These are phyloP conservation scores for Polymixis lichenea DNA, from an alignment of 2,888 invertebrate genomes.

Conservation along the genomic window DNA sequence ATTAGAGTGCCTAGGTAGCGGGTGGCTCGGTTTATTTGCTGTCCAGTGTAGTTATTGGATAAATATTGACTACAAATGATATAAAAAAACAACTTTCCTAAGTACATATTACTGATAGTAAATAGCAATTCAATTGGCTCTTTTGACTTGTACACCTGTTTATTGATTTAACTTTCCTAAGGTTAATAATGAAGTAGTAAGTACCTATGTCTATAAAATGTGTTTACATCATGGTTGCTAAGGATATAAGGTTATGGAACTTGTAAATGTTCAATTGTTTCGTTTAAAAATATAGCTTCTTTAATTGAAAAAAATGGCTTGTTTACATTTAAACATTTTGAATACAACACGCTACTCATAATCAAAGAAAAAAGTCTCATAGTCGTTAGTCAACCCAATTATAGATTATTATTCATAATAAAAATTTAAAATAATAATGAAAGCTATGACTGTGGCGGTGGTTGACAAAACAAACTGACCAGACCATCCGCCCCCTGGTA, in stretches of 20 bases:
- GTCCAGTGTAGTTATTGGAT: background rate
- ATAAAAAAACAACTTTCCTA: background rate
- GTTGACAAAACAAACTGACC: background rate
- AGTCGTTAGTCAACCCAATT: background rate
- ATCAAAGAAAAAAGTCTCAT: background rate
- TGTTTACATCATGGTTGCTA: constrained; percentile 37
- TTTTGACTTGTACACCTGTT: background rate
- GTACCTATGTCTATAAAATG: background rate
- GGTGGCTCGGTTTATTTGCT: too few species aligned
- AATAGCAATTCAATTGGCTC: background rate
- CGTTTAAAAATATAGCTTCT: background rate
- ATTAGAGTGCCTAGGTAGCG: too few species aligned
- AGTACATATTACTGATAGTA: background rate
- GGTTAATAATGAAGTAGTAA: constrained; percentile 23
- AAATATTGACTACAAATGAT: background rate
- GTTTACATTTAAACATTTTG: background rate
- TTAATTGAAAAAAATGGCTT: background rate
- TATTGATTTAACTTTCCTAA: constrained; percentile 30
- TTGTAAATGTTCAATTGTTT: constrained; percentile 9
- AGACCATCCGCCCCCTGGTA: background rate
- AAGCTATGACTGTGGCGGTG: background rate
- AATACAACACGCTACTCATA: background rate
- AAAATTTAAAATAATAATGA: background rate
- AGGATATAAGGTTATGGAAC: constrained; percentile 14
- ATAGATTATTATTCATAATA: too few species aligned